phyloP scores from a whole-genome alignment of 53 echinoderm and acorn worm species.

The Holothuria leucospilota region DNA sequence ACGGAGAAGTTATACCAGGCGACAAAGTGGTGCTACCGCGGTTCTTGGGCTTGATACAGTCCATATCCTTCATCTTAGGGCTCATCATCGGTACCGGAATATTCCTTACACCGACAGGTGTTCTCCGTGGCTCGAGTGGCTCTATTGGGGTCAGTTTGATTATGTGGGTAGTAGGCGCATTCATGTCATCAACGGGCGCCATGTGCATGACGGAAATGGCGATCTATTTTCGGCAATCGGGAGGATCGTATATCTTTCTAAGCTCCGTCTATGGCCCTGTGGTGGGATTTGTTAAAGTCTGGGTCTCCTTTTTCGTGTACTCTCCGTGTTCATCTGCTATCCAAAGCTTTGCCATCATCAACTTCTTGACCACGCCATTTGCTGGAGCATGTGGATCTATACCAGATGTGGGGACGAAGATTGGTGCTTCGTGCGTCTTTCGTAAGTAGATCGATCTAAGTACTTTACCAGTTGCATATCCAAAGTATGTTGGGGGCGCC shows the following conservation, averaged over 20 bases:
- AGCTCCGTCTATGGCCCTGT: background rate
- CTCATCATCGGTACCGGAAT: constrained; percentile 15
- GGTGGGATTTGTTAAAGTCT: background rate
- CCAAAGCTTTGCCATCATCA: constrained; percentile 7
- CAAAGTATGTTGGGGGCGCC: too few relatives aligned
- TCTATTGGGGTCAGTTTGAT: constrained; percentile 20
- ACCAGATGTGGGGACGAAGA: background rate
- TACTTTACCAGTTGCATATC: too few relatives aligned
- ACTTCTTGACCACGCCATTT: constrained; percentile 19
- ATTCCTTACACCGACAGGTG: constrained; percentile 18
- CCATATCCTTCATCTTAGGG: constrained; percentile 7
- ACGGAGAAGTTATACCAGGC: background rate
- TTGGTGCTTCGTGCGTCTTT: constrained; percentile 8
- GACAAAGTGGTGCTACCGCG: constrained; percentile 3
- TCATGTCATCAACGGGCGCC: background rate
- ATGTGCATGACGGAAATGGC: constrained; percentile 22
- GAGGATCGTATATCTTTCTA: background rate
- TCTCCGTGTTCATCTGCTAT: constrained; percentile 15
- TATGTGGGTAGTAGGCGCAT: constrained; percentile 15
- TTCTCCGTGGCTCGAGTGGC: constrained; percentile 27
- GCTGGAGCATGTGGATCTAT: background rate
- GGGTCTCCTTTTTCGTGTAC: background rate
- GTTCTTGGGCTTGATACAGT: background rate
- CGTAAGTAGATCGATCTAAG: background rate
- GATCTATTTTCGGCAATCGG: constrained; percentile 13